Conservation (phyloP, 1,140 invertebrate genomes). For the Ruditapes philippinarum region DNA sequence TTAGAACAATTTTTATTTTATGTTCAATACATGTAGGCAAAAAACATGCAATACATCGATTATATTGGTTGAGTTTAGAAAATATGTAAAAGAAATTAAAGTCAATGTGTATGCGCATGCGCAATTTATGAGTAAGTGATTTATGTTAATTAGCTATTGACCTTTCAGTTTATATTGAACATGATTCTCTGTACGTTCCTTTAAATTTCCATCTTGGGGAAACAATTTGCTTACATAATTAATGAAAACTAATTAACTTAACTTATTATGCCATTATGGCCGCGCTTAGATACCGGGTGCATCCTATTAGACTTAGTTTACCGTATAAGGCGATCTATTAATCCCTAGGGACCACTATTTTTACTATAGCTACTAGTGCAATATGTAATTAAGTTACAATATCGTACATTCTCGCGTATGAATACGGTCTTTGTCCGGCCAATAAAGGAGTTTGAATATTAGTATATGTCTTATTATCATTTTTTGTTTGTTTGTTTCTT, state of each 20-base stretch:
- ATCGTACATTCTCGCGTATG: neutral
- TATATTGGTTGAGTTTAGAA: no score
- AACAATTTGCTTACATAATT: slow-evolving; percentile 14
- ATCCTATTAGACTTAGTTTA: neutral
- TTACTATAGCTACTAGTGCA: neutral
- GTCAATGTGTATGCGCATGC: no score
- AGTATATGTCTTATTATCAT: no score
- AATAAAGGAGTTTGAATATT: neutral
- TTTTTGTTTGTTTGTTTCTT: no score
- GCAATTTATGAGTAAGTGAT: no score
- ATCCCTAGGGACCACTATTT: neutral
- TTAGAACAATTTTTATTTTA: no score
- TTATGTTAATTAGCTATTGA: no score
- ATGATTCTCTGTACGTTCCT: no score
- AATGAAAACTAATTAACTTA: slow-evolving; percentile 35
- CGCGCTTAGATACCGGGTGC: neutral
- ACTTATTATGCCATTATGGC: neutral
- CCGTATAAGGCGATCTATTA: neutral
- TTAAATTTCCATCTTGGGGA: neutral
- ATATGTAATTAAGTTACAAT: slow-evolving; percentile 4
- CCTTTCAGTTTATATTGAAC: no score
- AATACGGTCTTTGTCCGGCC: neutral
- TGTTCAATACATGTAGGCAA: no score
- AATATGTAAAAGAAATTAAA: no score
- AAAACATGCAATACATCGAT: no score